phyloP scores from a whole-genome alignment of 1,140 invertebrate species.

The Calosoma granatense region DNA sequence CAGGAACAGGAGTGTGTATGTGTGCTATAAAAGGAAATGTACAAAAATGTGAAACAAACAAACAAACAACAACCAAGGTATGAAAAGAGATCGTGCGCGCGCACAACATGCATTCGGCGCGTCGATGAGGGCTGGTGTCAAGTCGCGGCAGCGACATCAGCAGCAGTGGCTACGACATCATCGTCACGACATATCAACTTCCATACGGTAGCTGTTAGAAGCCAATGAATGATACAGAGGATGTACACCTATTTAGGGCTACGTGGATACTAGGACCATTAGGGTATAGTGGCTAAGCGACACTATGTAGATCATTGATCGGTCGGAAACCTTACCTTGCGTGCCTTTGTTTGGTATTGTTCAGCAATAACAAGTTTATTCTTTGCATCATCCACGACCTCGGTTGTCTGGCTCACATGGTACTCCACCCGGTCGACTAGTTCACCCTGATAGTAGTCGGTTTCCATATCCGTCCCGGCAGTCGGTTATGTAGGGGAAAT shows the following conservation, averaged over 20 bases:
- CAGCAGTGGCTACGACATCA: neutral
- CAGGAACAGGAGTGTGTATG: neutral
- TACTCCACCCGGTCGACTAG: constrained; percentile 87
- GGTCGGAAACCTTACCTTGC: constrained; percentile 62
- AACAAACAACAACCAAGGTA: constrained; percentile 19
- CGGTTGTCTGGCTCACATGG: constrained; percentile 69
- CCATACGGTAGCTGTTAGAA: neutral
- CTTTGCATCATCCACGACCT: constrained; percentile 71
- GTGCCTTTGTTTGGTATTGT: constrained; percentile 74
- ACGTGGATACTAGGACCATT: too few species aligned
- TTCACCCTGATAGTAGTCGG: constrained; percentile 56
- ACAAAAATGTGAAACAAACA: constrained; percentile 12
- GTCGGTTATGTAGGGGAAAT: neutral
- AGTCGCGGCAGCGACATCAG: neutral
- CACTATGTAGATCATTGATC: too few species aligned
- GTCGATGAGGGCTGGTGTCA: neutral
- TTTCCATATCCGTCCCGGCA: neutral
- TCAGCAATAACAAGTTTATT: constrained; percentile 67
- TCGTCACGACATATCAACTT: neutral
- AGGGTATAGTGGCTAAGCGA: constrained; percentile 3
- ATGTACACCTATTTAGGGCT: too few species aligned
- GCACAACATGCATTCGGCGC: neutral
- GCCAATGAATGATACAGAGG: neutral
- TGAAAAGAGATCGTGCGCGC: constrained; percentile 12
- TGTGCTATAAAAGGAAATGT: neutral